Evolutionary conservation across 1,140 invertebrate genomes (phyloP).

Genomic region (Drosophila sturtevanti): DNA sequence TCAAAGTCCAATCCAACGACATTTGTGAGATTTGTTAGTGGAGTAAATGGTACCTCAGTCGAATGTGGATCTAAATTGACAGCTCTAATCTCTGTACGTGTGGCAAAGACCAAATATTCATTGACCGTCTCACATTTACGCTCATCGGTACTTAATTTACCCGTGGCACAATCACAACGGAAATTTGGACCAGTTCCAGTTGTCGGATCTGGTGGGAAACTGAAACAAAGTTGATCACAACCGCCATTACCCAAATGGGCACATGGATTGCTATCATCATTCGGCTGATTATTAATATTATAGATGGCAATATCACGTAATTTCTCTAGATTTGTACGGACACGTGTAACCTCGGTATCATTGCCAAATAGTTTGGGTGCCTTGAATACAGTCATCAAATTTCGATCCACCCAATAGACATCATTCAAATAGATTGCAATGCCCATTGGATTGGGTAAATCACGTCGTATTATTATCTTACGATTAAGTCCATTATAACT

Average conservation of each 20-base stretch:
- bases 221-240: conserved; percentile 98
- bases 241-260: conserved; percentile 89
- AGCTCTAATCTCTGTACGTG: conserved; percentile 94
- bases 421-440: conserved; percentile 92
- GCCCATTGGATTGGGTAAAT: conserved; percentile 97
- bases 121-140: conserved; percentile 91
- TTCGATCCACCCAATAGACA: conserved; percentile 98
- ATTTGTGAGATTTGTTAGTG: conserved; percentile 95
- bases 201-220: conserved; percentile 88
- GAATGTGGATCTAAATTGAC: conserved; percentile 92
- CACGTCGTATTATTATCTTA: conserved; percentile 93
- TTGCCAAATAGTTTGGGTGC: conserved; percentile 91
- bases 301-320: conserved; percentile 95
- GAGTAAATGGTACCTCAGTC: conserved; percentile 92
- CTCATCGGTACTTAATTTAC: conserved; percentile 86
- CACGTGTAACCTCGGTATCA: conserved; percentile 86
- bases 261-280: conserved; percentile 91
- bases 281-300: conserved; percentile 93
- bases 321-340: conserved; percentile 92
- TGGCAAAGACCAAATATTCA: conserved; percentile 96
- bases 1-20: conserved; percentile 99
- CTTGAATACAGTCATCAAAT: conserved; percentile 94
- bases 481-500: conserved; percentile 91
- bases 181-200: conserved; percentile 83
- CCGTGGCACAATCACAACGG: conserved; percentile 95